Percentiles rank a stretch among this genome's conserved stretches.
Conservation (phyloP, 2,797 vertebrate species). For the Scleropages formosus region DNA sequence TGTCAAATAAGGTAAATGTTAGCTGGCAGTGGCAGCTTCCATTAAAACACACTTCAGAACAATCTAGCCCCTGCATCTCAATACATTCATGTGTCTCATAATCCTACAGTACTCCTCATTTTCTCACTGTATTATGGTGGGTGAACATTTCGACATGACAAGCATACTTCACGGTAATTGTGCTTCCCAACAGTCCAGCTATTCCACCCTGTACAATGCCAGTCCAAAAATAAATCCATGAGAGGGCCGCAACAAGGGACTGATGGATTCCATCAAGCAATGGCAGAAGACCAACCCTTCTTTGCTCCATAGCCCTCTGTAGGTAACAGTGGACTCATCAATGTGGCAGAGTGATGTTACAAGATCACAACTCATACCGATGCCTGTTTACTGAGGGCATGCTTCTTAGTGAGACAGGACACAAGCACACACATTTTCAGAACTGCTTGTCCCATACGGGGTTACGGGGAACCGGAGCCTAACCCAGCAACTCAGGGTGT, state of each 20-base stretch:
- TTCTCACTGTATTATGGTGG: background rate
- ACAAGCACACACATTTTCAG: too few species aligned
- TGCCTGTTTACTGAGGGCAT: too few species aligned
- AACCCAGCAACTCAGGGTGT: too few species aligned
- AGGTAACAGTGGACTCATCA: background rate
- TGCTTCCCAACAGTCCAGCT: constrained; percentile 25
- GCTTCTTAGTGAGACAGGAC: too few species aligned
- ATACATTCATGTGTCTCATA: constrained; percentile 1
- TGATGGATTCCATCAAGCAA: background rate
- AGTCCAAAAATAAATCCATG: background rate
- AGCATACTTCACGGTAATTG: constrained; percentile 24
- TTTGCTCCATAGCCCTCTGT: background rate
- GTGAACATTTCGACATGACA: background rate
- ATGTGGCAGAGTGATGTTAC: background rate
- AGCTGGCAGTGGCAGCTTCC: constrained; percentile 21
- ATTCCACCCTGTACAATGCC: background rate
- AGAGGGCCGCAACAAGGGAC: background rate
- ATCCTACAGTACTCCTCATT: constrained; percentile 7
- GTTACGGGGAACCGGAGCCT: too few species aligned
- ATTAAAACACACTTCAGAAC: constrained; percentile 25
- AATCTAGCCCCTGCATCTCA: constrained; percentile 8
- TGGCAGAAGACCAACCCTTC: constrained; percentile 1
- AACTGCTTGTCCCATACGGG: too few species aligned
- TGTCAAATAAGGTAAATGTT: constrained; percentile 20
- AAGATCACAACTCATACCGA: constrained; percentile 1